Base-by-base conservation (phyloP, 2,888 invertebrate genomes). In the Lasius platythorax region DNA sequence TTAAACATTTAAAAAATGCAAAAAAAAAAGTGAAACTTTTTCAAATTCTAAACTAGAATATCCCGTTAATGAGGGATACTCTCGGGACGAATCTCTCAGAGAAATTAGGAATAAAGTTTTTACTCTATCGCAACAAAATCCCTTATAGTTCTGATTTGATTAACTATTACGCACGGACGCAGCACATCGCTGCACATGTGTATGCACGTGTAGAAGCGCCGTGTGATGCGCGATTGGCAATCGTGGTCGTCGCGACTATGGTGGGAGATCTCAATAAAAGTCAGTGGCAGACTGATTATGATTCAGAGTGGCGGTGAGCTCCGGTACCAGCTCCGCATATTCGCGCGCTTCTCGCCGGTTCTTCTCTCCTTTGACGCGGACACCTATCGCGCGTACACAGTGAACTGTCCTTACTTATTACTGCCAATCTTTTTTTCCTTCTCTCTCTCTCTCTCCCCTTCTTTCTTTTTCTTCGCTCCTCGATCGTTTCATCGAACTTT, bases 211-310 rank as follows among this genome's bases (percentile, higher is more conserved):
- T 84, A 70, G 66, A n/a, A 67, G 40, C 75, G 56, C 61, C 66
- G 73, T 67, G 53, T 2, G 56, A 23, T 50, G 73, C 73, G 67
- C 66, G 82, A 64, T 63, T 68, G 84, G 68, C 64, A 58, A 70
- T 67, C 70, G 85, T 74, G 58, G 85, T 63, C 5, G 64, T 70
- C 83, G 83, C 56, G 28, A 50, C 68, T 46, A 82, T 92, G 93
- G 94, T 94, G 94, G 94, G 94, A 92, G 94, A 89, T 87, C 87
- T 92, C 92, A 89, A 94, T 94, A 94, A 94, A 94, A 94, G 93
- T 93, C 93, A 92, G 90, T 92, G 88, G 89, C 92, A 91, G 91
- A 91, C 92, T 93, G 93, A 93, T 93, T 92, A 93, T 93, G 93
- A 94, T 93, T 94, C 94, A 94, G 94, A 94, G 94, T 94, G 91